phyloP scores from a whole-genome alignment of 2,888 invertebrate genomes.

The Sinotaia quadrata region DNA sequence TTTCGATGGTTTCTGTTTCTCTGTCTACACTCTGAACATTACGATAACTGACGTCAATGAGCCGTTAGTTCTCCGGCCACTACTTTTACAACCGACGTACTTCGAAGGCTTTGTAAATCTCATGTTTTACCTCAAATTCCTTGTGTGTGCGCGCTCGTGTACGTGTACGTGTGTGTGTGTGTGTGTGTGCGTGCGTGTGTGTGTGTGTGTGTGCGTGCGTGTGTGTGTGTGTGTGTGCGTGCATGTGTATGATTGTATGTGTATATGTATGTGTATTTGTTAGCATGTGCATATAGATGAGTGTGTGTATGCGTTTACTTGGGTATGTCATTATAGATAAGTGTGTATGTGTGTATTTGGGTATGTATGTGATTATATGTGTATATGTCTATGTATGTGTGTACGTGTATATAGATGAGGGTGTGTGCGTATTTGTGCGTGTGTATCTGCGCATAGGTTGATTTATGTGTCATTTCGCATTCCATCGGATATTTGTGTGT shows the following conservation, averaged over 20 bases:
- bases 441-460: too few relatives aligned
- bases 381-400: too few relatives aligned
- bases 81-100: neutral
- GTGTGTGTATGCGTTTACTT: too few relatives aligned
- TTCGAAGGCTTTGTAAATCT: conserved; percentile 6
- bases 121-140: neutral
- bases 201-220: neutral
- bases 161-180: neutral
- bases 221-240: neutral
- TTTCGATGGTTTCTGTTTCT: conserved; percentile 18
- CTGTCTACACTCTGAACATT: conserved; percentile 9
- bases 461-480: too few relatives aligned
- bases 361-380: too few relatives aligned
- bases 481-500: too few relatives aligned
- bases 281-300: too few relatives aligned
- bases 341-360: too few relatives aligned
- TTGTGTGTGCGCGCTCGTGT: neutral
- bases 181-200: neutral
- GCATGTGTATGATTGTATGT: neutral
- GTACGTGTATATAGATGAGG: too few relatives aligned
- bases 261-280: neutral
- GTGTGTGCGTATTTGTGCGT: too few relatives aligned
- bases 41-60: conserved; percentile 16
- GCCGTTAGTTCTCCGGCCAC: neutral
- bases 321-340: too few relatives aligned